These are phyloP conservation scores for Trichogramma dendrolimi DNA, from an alignment of 2,888 invertebrate species.

Conservation along the genomic window DNA sequence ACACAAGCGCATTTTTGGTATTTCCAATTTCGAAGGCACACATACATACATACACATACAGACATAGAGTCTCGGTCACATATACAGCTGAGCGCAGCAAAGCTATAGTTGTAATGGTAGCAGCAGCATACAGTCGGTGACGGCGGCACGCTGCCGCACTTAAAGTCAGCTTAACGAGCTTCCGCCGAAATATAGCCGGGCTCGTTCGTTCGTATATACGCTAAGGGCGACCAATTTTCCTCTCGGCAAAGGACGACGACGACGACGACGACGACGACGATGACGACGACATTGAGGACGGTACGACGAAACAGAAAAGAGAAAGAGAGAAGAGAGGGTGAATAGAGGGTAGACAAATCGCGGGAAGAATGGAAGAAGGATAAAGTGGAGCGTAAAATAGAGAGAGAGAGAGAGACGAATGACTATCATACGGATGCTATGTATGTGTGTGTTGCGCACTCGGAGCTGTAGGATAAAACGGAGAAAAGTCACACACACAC, in stretches of 20 bases:
- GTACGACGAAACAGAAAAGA: not conserved
- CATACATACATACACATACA: too few species aligned
- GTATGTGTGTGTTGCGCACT: too few species aligned
- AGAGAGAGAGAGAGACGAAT: conserved; percentile 11
- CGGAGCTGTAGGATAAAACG: conserved; percentile 3
- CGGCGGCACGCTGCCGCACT: not conserved
- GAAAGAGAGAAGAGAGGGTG: not conserved
- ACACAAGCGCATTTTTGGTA: too few species aligned
- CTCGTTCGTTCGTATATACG: not conserved
- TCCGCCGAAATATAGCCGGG: conserved; percentile 9
- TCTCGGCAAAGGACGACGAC: not conserved
- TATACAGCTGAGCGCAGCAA: too few species aligned
- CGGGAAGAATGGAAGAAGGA: not conserved
- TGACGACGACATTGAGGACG: too few species aligned
- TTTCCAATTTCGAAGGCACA: too few species aligned
- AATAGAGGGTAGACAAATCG: not conserved
- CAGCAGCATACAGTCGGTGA: too few species aligned
- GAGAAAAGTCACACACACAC: not conserved
- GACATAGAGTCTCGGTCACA: too few species aligned
- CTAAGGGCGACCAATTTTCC: conserved; percentile 14
- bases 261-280: too few species aligned
- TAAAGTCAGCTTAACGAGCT: conserved; percentile 6
- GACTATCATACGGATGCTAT: not conserved
- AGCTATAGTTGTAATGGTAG: too few species aligned
- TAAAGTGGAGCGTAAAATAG: not conserved